Percentiles rank a stretch among this genome's conserved stretches.
phyloP scores from a whole-genome alignment of 2,797 vertebrate species.

The Vespertilio murinus region DNA sequence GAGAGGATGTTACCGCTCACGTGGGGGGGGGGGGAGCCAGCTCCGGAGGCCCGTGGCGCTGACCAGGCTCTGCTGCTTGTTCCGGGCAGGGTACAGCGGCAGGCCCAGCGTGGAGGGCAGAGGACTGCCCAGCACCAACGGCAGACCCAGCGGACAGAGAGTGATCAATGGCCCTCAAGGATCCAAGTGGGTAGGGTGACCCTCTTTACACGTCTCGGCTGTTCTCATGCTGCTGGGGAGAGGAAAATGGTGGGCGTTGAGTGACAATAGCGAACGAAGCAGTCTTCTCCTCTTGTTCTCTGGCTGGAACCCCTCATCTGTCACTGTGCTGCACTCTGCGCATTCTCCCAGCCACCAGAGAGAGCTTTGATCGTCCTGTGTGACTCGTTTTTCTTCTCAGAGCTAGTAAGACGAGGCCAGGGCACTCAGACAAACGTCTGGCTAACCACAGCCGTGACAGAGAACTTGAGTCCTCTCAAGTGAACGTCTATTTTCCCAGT shows the following conservation, averaged over 20 bases:
- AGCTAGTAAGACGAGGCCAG: not conserved
- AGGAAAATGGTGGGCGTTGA: not conserved
- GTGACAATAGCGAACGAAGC: not conserved
- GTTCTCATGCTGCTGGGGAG: slow-evolving; percentile 50
- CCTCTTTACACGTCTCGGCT: slow-evolving; percentile 78
- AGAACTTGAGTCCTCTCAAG: not conserved
- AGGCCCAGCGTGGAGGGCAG: slow-evolving; percentile 89
- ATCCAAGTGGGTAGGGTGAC: slow-evolving; percentile 94
- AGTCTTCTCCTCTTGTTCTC: not conserved
- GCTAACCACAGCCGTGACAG: accelerated
- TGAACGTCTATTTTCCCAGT: not conserved
- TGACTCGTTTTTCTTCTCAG: not conserved
- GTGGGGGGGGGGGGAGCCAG: not conserved
- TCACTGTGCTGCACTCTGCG: not conserved
- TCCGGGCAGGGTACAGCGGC: slow-evolving; percentile 90
- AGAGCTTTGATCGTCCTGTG: not conserved
- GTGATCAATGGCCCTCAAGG: slow-evolving; percentile 96
- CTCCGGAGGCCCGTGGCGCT: not conserved
- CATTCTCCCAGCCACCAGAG: not conserved
- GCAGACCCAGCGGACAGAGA: slow-evolving; percentile 89
- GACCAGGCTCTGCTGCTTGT: not conserved
- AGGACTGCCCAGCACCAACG: slow-evolving; percentile 83
- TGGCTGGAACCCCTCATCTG: not conserved
- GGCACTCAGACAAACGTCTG: not conserved
- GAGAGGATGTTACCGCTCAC: not conserved